Evolutionary conservation across 2,797 vertebrate genomes (phyloP).

Genomic region (Myotis myotis): DNA sequence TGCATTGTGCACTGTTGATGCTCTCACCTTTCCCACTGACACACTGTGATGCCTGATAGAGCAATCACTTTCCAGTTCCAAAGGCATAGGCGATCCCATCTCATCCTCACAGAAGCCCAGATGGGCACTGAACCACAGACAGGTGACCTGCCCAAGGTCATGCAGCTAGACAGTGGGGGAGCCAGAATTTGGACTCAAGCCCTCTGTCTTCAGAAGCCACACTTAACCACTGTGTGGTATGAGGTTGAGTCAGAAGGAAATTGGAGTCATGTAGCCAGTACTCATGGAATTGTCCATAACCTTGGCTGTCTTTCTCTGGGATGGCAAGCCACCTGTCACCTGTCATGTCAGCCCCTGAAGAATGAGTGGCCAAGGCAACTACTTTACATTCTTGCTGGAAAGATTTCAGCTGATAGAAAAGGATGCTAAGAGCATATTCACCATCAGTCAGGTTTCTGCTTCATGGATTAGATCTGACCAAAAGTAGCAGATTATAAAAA

Average conservation of each 20-base stretch:
- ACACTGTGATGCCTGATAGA: not conserved
- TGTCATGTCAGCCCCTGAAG: not conserved
- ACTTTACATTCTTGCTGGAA: not conserved
- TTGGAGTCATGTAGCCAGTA: too few relatives aligned
- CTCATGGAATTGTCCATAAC: not conserved
- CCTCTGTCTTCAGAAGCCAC: not conserved
- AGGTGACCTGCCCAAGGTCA: not conserved
- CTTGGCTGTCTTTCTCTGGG: not conserved
- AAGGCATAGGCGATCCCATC: not conserved
- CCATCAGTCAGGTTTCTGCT: not conserved
- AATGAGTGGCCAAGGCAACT: not conserved
- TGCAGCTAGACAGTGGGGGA: not conserved
- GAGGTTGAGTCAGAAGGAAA: not conserved
- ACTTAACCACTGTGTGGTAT: not conserved
- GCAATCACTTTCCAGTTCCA: not conserved
- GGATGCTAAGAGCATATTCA: too few relatives aligned
- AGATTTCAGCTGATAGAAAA: not conserved
- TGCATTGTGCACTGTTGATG: not conserved
- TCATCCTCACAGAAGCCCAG: not conserved
- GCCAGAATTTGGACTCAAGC: not conserved
- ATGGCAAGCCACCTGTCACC: not conserved
- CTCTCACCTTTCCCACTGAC: conserved; percentile 20
- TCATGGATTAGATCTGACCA: not conserved
- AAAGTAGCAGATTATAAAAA: not conserved
- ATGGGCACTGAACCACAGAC: not conserved